A percentile compares a stretch with the other conserved stretches of the same genome.
phyloP scores from a whole-genome alignment of 2,113 vertebrate species.

The Vicugna pacos region DNA sequence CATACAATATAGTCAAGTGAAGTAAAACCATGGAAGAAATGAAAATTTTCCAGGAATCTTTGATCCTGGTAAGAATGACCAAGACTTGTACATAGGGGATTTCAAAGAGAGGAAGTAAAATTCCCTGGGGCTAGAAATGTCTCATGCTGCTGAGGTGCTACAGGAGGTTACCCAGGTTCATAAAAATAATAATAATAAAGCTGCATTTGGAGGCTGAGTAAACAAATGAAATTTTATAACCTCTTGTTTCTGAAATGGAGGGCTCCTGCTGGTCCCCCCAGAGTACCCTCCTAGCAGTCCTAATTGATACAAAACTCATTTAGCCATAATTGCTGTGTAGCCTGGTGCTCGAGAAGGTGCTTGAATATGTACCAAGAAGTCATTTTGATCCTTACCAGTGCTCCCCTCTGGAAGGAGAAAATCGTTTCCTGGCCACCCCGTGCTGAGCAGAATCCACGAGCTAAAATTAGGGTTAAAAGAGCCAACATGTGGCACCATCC shows the following conservation, averaged over 20 bases:
- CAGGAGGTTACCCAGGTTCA: not conserved
- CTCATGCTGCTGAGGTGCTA: not conserved
- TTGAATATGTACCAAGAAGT: constrained; percentile 69
- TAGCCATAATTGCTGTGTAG: constrained; percentile 69
- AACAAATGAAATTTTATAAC: constrained; percentile 68
- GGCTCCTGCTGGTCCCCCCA: not conserved
- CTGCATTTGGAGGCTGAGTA: constrained; percentile 27
- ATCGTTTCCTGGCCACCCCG: constrained; percentile 47
- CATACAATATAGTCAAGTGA: not conserved
- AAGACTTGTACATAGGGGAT: not conserved
- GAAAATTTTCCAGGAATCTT: not conserved
- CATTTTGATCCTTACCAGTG: constrained; percentile 57
- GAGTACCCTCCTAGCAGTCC: not conserved
- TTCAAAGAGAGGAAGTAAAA: constrained; percentile 9
- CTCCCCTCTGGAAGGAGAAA: constrained; percentile 66
- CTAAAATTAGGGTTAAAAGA: constrained; percentile 77
- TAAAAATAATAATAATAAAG: constrained; percentile 56
- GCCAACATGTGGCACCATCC: constrained; percentile 55
- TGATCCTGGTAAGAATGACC: not conserved
- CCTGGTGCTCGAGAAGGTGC: constrained; percentile 57
- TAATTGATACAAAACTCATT: constrained; percentile 78
- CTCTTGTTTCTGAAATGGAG: constrained; percentile 52
- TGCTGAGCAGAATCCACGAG: constrained; percentile 66
- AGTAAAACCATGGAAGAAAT: not conserved
- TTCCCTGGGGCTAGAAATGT: not conserved